A percentile compares a stretch with the other conserved stretches of the same genome.
phyloP scores from a whole-genome alignment of 2,797 vertebrate species.

The Uromys caudimaculatus region DNA sequence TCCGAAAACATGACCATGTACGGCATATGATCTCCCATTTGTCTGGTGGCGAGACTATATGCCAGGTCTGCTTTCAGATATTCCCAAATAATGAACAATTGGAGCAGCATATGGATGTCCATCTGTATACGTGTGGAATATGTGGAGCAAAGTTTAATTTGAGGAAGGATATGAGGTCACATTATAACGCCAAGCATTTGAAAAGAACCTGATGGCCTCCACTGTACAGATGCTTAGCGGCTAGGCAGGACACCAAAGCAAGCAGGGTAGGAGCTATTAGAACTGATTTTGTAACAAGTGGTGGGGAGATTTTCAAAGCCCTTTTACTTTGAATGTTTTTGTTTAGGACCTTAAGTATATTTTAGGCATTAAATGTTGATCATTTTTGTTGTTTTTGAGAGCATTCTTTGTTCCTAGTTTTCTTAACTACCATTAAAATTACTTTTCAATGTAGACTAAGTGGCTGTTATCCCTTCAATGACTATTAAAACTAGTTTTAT shows the following conservation, averaged over 20 bases:
- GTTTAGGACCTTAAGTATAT: slow-evolving; percentile 88
- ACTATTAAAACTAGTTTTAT: slow-evolving; percentile 87
- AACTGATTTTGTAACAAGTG: slow-evolving; percentile 79
- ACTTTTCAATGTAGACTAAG: slow-evolving; percentile 89
- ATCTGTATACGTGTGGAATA: slow-evolving; percentile 98
- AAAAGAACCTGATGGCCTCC: slow-evolving; percentile 89
- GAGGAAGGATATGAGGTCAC: slow-evolving; percentile 98
- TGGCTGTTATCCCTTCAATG: slow-evolving; percentile 88
- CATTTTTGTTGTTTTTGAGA: slow-evolving; percentile 89
- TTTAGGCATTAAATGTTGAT: slow-evolving; percentile 88
- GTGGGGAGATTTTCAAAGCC: slow-evolving; percentile 84
- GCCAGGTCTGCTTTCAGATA: slow-evolving; percentile 99
- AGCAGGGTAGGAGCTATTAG: slow-evolving; percentile 87
- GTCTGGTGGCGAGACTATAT: slow-evolving; percentile 97
- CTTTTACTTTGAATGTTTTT: slow-evolving; percentile 86
- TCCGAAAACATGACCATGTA: slow-evolving; percentile 99
- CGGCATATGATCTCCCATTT: slow-evolving; percentile 99
- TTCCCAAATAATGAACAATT: slow-evolving; percentile 96
- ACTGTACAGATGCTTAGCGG: slow-evolving; percentile 84
- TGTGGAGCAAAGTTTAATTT: slow-evolving; percentile 99
- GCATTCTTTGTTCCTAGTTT: slow-evolving; percentile 88
- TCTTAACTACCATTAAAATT: slow-evolving; percentile 88
- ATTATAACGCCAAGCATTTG: slow-evolving; percentile 98
- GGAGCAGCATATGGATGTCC: slow-evolving; percentile 99
- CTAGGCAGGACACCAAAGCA: slow-evolving; percentile 89